phyloP scores from a whole-genome alignment of 2,888 invertebrate genomes.

The Acronicta psi region DNA sequence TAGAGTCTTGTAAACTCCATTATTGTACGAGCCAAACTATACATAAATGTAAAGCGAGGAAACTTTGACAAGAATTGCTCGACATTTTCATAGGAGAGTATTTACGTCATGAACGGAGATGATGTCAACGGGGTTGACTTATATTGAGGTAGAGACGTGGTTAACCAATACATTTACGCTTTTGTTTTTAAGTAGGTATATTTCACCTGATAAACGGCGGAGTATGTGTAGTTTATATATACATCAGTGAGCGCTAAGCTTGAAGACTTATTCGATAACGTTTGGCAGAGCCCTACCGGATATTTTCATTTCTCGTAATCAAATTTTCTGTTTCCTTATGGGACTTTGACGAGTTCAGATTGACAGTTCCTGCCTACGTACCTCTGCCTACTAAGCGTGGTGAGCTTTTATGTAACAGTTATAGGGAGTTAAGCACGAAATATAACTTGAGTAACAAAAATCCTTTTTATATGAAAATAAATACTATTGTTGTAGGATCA shows the following conservation, averaged over 20 bases:
- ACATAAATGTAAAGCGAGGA: constrained; percentile 21
- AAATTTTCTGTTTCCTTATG: constrained; percentile 41
- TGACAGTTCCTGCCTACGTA: constrained; percentile 13
- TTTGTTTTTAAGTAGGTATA: background rate
- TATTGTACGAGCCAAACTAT: constrained; percentile 36
- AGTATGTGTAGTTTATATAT: background rate
- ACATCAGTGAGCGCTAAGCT: constrained; percentile 6
- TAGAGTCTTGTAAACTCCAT: constrained; percentile 40
- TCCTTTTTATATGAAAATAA: too few relatives aligned
- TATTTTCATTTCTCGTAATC: constrained; percentile 42
- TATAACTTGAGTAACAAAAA: constrained; percentile 8
- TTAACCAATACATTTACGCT: background rate
- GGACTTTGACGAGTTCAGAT: constrained; percentile 29
- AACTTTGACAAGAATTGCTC: constrained; percentile 18
- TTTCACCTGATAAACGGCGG: background rate
- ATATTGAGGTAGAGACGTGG: background rate
- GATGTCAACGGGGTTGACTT: background rate
- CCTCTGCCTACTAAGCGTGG: constrained; percentile 8
- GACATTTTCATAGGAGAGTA: constrained; percentile 9
- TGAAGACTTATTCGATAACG: constrained; percentile 26
- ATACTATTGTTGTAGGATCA: too few relatives aligned
- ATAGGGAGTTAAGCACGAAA: constrained; percentile 8
- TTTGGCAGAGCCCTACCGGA: constrained; percentile 27
- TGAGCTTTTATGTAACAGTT: constrained; percentile 2
- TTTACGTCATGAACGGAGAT: constrained; percentile 1